Base-by-base conservation (phyloP, 2,888 invertebrate genomes). In the Melolontha melolontha region DNA sequence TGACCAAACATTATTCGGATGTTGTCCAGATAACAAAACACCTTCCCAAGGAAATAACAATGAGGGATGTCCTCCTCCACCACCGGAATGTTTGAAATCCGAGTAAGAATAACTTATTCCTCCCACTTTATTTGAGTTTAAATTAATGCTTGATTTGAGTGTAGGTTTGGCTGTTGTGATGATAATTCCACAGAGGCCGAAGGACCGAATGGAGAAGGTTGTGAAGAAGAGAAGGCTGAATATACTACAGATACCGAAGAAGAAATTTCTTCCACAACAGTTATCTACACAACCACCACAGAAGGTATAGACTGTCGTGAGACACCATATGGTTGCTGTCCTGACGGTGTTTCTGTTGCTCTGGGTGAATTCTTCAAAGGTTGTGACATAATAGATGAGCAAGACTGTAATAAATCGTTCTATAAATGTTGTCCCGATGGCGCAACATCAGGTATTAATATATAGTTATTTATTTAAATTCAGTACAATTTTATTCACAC, bases 81-180 rank as follows among this genome's bases (percentile, higher is more conserved):
- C 88, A 8, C 89, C 89, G 1, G 80, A 85, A 47, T 91, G 91
- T 80, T 81, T 83, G 54, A 81, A 85, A 69, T 86, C 90, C 5
- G 83, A 86, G 88, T 89, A 80, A 79, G 77, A 51, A 17, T 29
- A 52, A 14, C 44, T n/a, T 44, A 14, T n/a, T 44, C n/a, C 6
- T 44, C 1, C 12, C 16, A n/a, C 1, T 7, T 44, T 16, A 44
- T 8, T 39, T 22, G 12, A 22, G n/a, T 16, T 80, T 81, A 1
- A 85, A 84, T 2, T 5, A 17, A 42, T 5, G 22, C 1, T 55
- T 55, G 14, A 34, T 14, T 16, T 34, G 4, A 27, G 14, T 85
- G 87, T 29, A 82, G 86, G 74, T 95, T 89, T 78, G 96, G 96
- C 2, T 97, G 97, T 79, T 97, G 97, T 77, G 89, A 91, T 6